phyloP scores from a whole-genome alignment of 1,140 invertebrate genomes.

The Eupristina koningsbergeri region DNA sequence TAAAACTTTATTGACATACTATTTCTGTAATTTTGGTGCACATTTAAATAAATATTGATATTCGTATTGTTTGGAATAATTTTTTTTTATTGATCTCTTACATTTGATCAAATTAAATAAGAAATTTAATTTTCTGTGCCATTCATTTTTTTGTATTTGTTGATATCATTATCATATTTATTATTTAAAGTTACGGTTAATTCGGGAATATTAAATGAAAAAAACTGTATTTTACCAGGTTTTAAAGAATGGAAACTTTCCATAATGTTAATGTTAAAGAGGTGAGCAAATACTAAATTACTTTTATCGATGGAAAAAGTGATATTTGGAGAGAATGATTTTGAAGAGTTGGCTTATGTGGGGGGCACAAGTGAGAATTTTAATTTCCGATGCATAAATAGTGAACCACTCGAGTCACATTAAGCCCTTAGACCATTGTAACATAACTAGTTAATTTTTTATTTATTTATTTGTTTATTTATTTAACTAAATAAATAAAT shows the following conservation, averaged over 20 bases:
- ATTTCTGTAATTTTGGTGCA: no score
- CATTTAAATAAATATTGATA: no score
- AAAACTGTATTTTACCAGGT: not conserved
- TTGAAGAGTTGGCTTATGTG: slow-evolving; percentile 45
- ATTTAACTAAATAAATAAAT: no score
- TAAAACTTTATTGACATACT: no score
- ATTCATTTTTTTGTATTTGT: not conserved
- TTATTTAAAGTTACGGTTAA: not conserved
- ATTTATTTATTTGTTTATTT: no score
- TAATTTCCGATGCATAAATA: slow-evolving; percentile 62
- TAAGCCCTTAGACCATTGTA: no score
- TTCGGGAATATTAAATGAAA: not conserved
- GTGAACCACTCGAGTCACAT: slow-evolving; percentile 49
- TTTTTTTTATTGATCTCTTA: no score
- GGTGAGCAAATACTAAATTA: not conserved
- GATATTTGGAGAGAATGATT: slow-evolving; percentile 43
- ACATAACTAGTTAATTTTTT: no score
- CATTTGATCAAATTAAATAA: no score
- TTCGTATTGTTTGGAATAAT: no score
- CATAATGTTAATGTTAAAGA: not conserved
- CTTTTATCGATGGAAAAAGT: slow-evolving; percentile 7
- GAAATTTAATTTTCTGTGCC: no score
- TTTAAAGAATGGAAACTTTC: not conserved
- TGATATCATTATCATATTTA: not conserved
- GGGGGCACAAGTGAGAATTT: slow-evolving; percentile 51